A percentile compares a stretch with the other conserved stretches of the same genome.
Evolutionary conservation across 2,888 invertebrate genomes (phyloP).

Genomic region (Adela reaumurella): DNA sequence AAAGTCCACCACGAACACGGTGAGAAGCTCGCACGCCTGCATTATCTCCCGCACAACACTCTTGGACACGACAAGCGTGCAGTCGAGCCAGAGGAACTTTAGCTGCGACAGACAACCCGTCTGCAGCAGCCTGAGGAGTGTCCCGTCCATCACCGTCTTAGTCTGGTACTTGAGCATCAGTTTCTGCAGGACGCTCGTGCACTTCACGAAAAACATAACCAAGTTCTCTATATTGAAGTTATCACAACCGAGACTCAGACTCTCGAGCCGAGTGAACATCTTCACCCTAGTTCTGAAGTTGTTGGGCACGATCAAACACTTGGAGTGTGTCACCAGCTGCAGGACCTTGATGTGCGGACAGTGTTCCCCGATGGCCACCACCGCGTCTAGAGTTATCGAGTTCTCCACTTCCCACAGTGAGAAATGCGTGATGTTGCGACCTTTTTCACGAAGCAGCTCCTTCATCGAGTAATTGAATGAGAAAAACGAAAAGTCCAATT

Average conservation of each 20-base stretch:
- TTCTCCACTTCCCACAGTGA: slow-evolving; percentile 46
- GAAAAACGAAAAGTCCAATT: slow-evolving; percentile 44
- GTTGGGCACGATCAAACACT: slow-evolving; percentile 30
- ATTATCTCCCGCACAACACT: slow-evolving; percentile 34
- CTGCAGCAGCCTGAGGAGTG: slow-evolving; percentile 28
- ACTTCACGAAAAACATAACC: slow-evolving; percentile 35
- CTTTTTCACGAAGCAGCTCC: slow-evolving; percentile 34
- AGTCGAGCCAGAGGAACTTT: slow-evolving; percentile 40
- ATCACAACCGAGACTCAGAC: slow-evolving; percentile 40
- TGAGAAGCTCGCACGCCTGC: slow-evolving; percentile 30
- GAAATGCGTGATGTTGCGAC: slow-evolving; percentile 40
- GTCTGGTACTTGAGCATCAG: slow-evolving; percentile 42
- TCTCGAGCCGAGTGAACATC: slow-evolving; percentile 32
- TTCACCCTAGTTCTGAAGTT: slow-evolving; percentile 27
- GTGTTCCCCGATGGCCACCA: slow-evolving; percentile 32
- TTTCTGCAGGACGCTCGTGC: slow-evolving; percentile 32
- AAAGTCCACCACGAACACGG: slow-evolving; percentile 37
- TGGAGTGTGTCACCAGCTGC: slow-evolving; percentile 43
- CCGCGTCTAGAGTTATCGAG: slow-evolving; percentile 33
- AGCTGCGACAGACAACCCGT: slow-evolving; percentile 34
- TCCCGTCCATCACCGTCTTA: slow-evolving; percentile 33
- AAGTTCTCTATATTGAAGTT: slow-evolving; percentile 36
- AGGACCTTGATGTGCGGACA: slow-evolving; percentile 40
- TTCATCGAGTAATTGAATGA: slow-evolving; percentile 37
- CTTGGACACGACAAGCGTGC: slow-evolving; percentile 40